Conservation (phyloP, 2,113 vertebrate genomes). For the Varanus komodoensis region DNA sequence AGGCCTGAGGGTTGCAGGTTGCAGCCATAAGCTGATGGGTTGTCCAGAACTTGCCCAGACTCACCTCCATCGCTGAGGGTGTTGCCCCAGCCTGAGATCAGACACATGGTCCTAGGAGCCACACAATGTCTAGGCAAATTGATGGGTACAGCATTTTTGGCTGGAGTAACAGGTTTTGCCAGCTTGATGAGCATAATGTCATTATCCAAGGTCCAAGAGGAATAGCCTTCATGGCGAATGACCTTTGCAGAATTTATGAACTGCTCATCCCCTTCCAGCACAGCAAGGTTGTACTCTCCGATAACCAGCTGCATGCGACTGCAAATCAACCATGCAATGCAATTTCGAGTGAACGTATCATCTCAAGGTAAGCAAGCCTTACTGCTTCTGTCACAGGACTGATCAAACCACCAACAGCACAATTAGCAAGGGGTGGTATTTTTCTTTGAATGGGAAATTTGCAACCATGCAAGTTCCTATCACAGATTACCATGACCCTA, state of each 20-base stretch:
- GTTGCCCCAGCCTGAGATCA: constrained; percentile 80
- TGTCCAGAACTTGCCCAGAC: neutral
- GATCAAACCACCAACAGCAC: neutral
- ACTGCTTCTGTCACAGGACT: neutral
- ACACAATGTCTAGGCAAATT: constrained; percentile 76
- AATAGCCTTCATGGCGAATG: constrained; percentile 62
- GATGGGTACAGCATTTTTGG: constrained; percentile 67
- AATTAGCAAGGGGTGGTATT: neutral
- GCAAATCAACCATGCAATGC: neutral
- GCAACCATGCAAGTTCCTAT: neutral
- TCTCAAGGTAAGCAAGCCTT: neutral
- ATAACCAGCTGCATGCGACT: constrained; percentile 40
- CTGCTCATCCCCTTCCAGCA: constrained; percentile 28
- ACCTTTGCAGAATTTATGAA: constrained; percentile 22
- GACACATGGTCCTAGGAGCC: constrained; percentile 67
- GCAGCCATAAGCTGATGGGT: neutral
- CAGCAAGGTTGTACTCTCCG: constrained; percentile 29
- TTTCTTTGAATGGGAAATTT: neutral
- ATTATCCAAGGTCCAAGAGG: constrained; percentile 74
- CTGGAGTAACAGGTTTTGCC: constrained; percentile 68
- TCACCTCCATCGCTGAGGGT: constrained; percentile 71
- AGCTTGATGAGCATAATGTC: constrained; percentile 87
- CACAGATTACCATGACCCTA: neutral
- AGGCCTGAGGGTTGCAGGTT: neutral
- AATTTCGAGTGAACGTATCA: no score